Evolutionary conservation across 35 echinoderm and acorn worm genomes (phyloP).

Genomic region (Heliocidaris tuberculata): DNA sequence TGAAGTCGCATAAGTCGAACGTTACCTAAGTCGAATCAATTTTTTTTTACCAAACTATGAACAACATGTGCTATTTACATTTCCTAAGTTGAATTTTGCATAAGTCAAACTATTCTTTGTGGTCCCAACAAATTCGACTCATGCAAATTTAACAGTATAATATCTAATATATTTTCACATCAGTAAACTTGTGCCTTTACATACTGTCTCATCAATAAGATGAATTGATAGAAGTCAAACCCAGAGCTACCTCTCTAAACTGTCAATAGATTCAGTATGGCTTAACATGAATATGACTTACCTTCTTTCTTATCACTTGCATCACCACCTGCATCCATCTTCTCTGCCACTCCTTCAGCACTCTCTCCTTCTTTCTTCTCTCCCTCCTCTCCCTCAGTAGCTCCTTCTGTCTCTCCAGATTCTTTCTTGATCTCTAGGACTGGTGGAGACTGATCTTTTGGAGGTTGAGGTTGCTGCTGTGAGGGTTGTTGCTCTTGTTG

Average conservation of each 20-base stretch:
- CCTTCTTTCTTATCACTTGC: conserved; percentile 41
- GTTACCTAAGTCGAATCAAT: no score
- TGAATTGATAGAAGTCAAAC: neutral
- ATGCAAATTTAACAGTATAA: no score
- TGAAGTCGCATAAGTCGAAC: no score
- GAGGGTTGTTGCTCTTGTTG: neutral
- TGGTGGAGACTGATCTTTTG: neutral
- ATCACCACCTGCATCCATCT: conserved; percentile 60
- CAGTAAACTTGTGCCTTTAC: no score
- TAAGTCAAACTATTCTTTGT: no score
- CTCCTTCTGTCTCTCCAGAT: conserved; percentile 39
- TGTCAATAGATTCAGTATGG: neutral
- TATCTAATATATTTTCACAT: no score
- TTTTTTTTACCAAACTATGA: no score
- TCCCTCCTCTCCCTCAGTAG: neutral
- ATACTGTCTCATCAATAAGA: no score
- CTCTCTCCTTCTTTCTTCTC: conserved; percentile 65
- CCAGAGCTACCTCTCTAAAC: neutral
- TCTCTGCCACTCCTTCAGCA: conserved; percentile 46
- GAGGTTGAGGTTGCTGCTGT: neutral
- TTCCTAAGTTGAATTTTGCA: no score
- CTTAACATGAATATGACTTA: neutral
- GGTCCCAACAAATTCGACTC: no score
- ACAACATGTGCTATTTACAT: no score
- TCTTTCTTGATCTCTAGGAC: conserved; percentile 51